Conservation (phyloP, 2,113 vertebrate species). For the Aphelocoma coerulescens region DNA sequence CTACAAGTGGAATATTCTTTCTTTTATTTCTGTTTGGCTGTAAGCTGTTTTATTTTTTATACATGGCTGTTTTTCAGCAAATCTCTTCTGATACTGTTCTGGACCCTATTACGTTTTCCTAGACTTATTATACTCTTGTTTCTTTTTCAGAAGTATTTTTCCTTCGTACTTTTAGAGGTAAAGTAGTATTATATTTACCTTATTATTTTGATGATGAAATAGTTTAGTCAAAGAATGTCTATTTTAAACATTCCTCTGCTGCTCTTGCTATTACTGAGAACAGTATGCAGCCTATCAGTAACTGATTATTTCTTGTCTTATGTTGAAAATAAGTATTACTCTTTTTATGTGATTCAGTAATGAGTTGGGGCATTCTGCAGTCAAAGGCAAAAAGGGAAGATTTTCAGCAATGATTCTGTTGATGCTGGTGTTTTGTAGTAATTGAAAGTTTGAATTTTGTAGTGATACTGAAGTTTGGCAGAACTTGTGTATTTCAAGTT, state of each 20-base stretch:
- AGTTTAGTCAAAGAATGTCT: not conserved
- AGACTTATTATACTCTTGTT: not conserved
- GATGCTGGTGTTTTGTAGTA: not conserved
- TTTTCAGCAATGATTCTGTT: not conserved
- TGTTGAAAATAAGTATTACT: not conserved
- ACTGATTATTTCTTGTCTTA: not conserved
- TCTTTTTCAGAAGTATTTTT: not conserved
- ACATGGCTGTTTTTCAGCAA: not conserved
- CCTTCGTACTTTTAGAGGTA: rapidly evolving
- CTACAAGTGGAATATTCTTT: not conserved
- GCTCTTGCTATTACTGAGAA: not conserved
- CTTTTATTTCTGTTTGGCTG: not conserved
- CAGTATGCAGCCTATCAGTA: not conserved
- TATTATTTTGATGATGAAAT: not conserved
- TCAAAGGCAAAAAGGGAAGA: not conserved
- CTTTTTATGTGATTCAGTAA: not conserved
- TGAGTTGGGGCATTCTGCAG: not conserved
- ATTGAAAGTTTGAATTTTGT: not conserved
- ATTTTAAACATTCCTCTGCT: not conserved
- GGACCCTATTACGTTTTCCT: not conserved
- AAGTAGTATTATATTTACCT: not conserved
- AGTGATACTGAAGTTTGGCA: not conserved
- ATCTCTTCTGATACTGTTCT: not conserved
- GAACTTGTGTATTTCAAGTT: not conserved
- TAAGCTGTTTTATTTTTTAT: not conserved